phyloP scores from a whole-genome alignment of 2,888 invertebrate genomes.

The Trachelus troglodyta region DNA sequence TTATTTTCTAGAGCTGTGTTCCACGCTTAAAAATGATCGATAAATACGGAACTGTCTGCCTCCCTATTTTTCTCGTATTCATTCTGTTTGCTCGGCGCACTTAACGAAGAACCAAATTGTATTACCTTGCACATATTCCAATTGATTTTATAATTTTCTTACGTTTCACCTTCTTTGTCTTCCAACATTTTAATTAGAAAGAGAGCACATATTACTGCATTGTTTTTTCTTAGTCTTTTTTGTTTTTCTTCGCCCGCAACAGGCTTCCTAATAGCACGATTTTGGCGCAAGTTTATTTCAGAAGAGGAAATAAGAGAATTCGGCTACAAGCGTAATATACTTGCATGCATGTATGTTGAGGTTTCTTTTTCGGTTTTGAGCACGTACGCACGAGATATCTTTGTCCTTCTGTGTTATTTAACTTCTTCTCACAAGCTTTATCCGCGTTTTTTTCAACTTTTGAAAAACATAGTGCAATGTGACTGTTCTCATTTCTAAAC shows the following conservation, averaged over 20 bases:
- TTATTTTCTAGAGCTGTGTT: not conserved
- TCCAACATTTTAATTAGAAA: not conserved
- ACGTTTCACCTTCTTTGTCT: not conserved
- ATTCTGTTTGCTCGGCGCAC: not conserved
- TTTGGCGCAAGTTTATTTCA: no score
- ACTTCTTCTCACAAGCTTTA: constrained; percentile 2
- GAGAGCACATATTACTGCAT: not conserved
- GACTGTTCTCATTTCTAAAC: not conserved
- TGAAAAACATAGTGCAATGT: not conserved
- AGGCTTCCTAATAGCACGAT: not conserved
- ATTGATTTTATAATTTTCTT: not conserved
- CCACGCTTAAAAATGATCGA: not conserved
- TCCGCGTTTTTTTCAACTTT: constrained; percentile 7
- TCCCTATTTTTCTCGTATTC: not conserved
- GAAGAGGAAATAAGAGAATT: not conserved
- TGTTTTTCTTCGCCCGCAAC: not conserved
- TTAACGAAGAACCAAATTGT: not conserved
- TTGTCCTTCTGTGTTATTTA: not conserved
- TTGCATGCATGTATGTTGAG: not conserved
- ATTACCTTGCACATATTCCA: not conserved
- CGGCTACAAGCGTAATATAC: not conserved
- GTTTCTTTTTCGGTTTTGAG: not conserved
- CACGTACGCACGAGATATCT: not conserved
- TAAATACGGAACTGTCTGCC: not conserved
- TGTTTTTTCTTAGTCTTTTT: not conserved